Base-by-base conservation (phyloP, 2,797 vertebrate genomes). In the Stomatorhinus walkeri region DNA sequence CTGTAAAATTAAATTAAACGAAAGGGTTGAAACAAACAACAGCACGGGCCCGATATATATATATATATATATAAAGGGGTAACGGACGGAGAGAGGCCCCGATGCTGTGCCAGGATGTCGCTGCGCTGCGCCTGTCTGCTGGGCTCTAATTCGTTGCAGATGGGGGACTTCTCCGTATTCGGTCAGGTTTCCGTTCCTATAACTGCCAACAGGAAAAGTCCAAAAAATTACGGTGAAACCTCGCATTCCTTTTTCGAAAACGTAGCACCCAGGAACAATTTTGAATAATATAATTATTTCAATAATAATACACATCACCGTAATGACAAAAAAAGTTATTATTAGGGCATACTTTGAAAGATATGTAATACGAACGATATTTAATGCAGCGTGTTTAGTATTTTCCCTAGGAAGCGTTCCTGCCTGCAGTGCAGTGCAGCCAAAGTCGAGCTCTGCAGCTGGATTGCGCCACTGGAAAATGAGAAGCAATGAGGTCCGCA, bases 401-500 rank as follows among this genome's bases (percentile, higher is more conserved):
- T 22, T 85, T 85, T 85, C 59, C 52, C 19, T 56, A 22, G 22
- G 28, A 87, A 5, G 49, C 52, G 56, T 87, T 54, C 49, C 28
- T 28, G 83, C 46, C 83, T 28, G 49, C 12, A 22, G 46, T 51
- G 83, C 10, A 83, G 40, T 48, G 36, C n/a, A 83, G 79, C 79
- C 79, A 83, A 48, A 83, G 88, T 43, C 24, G 54, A 6, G 43
- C 1, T 32, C 19, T 46, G 43, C 51, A 4, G 32, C 43, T 88
- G 88, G 88, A 85, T 40, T 68, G 22, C 81, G 3, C 46, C 59
- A 87, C 46, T 52, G 84, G 88, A 89, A 89, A 89, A 87, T 81
- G n/a, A 52, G 48, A 52, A 76, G 19, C 86, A 54, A n/a, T 87
- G 61, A 9, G 24, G 46, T 76, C 43, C 87, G 46, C 16, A 16